A percentile compares a stretch with the other conserved stretches of the same genome.
phyloP scores from a whole-genome alignment of 2,888 invertebrate species.

The Drosophila antonietae region DNA sequence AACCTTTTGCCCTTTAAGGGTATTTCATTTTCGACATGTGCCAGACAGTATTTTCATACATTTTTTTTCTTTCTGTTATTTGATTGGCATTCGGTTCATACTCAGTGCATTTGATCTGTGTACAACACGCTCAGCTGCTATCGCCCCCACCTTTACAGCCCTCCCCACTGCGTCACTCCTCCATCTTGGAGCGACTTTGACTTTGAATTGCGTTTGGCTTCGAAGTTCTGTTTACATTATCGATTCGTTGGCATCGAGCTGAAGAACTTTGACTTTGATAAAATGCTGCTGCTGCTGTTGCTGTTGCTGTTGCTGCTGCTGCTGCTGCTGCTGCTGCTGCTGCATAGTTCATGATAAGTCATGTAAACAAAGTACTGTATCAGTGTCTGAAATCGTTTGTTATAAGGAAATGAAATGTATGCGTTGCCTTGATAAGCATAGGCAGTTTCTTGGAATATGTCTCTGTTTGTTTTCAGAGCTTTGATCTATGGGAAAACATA shows the following conservation, averaged over 20 bases:
- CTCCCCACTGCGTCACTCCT: not conserved
- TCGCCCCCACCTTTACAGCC: not conserved
- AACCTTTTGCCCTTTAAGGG: slow-evolving; percentile 16
- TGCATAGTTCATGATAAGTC: slow-evolving; percentile 43
- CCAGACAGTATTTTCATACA: not conserved
- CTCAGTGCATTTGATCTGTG: slow-evolving; percentile 53
- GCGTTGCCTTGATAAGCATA: slow-evolving; percentile 36
- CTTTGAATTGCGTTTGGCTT: slow-evolving; percentile 47
- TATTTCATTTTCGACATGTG: slow-evolving; percentile 3
- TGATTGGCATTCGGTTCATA: slow-evolving; percentile 49
- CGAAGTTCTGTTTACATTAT: slow-evolving; percentile 52
- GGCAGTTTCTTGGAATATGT: slow-evolving; percentile 30
- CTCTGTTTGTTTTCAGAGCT: slow-evolving; percentile 20
- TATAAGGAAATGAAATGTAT: slow-evolving; percentile 42
- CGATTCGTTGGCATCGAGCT: slow-evolving; percentile 42
- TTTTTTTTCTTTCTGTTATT: slow-evolving; percentile 16
- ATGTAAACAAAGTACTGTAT: slow-evolving; percentile 39
- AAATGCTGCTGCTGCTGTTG: slow-evolving; percentile 24
- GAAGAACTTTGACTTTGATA: slow-evolving; percentile 61
- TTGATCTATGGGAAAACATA: slow-evolving; percentile 37
- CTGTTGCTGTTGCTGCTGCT: slow-evolving; percentile 8
- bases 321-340: slow-evolving; percentile 1
- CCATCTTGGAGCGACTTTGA: slow-evolving; percentile 39
- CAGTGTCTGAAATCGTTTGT: slow-evolving; percentile 19
- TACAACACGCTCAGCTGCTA: slow-evolving; percentile 29